Base-by-base conservation (phyloP, 53 echinoderm and acorn worm genomes). In the Crossaster papposus region DNA sequence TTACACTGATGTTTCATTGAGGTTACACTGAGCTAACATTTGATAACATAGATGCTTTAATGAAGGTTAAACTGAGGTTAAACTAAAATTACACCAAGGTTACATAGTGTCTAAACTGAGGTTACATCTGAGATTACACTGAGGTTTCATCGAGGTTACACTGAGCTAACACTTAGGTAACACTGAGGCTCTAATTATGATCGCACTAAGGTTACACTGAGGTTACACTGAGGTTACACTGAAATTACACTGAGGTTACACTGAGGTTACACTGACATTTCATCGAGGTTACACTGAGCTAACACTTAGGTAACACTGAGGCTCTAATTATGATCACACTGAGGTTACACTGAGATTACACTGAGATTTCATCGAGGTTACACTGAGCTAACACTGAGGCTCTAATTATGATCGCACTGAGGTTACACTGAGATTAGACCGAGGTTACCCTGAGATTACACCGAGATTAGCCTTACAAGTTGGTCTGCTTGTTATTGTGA, bases 401-500 rank as follows among this genome's bases (percentile, higher is more conserved):
- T n/a, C n/a, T n/a, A n/a, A n/a, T n/a, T 65, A 24, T 4, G 26
- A 24, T 65, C 20, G 20, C 65, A 23, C 65, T 65, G 65, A 20
- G 20, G 65, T 65, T 65, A 65, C 10, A 20, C 4, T 65, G 65
- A 4, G 26, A 23, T 65, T 65, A 65, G 12, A 28, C 31, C 4
- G 23, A 70, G 31, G 31, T 70, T 70, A 23, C 29, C 6, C 29
- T 70, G 8, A 70, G 12, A n/a, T 23, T 23, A 70, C 70, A 58
- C 58, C 75, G 35, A 36, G 75, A 7, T 13, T 17, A 26, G 18
- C 94, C 97, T 97, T 83, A 97, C 97, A 99, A 99, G 90, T 94
- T 95, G 30, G 90, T 95, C 78, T 95, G 94, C 44, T 91, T 93
- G 80, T 70, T 93, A 82, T 99, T 94, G 90, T 95, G 92, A 22